These are phyloP conservation scores for Lemur catta DNA, from an alignment of 2,797 vertebrate genomes.

Conservation along the genomic window DNA sequence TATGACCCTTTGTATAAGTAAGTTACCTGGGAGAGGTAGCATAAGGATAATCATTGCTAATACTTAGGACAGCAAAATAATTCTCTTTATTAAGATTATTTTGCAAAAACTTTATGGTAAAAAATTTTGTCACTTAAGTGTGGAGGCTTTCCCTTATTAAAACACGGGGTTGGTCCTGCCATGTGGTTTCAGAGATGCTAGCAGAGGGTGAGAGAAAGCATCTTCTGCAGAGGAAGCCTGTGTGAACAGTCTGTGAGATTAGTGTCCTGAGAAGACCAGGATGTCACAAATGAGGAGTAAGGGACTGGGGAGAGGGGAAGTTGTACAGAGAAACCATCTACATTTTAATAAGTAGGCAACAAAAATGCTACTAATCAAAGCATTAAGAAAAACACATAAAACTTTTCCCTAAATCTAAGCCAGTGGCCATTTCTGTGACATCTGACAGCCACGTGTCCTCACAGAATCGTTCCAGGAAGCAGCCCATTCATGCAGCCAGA, in stretches of 20 bases:
- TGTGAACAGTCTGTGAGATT: neutral
- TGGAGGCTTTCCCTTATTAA: neutral
- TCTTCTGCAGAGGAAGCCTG: neutral
- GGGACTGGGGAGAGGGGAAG: neutral
- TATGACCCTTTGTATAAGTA: neutral
- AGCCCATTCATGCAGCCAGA: conserved; percentile 60
- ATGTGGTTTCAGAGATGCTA: neutral
- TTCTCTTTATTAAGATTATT: conserved; percentile 17
- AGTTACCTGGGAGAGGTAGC: conserved; percentile 11
- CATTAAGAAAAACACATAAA: conserved; percentile 55
- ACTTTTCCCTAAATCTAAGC: conserved; percentile 81
- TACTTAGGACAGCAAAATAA: neutral
- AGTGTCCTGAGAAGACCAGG: neutral
- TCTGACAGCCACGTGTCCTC: conserved; percentile 75
- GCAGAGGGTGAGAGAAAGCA: neutral
- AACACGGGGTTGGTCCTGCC: neutral
- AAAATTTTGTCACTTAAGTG: neutral
- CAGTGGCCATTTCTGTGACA: conserved; percentile 72
- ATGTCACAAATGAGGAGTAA: neutral
- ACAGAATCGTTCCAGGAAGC: conserved; percentile 35
- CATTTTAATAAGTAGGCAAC: neutral
- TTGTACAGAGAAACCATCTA: neutral
- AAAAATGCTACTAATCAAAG: conserved; percentile 58
- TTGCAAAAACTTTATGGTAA: neutral
- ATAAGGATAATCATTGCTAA: conserved; percentile 24